A percentile compares a stretch with the other conserved stretches of the same genome.
Evolutionary conservation across 2,888 invertebrate species (phyloP).

Genomic region (Agapetus fuscipes): DNA sequence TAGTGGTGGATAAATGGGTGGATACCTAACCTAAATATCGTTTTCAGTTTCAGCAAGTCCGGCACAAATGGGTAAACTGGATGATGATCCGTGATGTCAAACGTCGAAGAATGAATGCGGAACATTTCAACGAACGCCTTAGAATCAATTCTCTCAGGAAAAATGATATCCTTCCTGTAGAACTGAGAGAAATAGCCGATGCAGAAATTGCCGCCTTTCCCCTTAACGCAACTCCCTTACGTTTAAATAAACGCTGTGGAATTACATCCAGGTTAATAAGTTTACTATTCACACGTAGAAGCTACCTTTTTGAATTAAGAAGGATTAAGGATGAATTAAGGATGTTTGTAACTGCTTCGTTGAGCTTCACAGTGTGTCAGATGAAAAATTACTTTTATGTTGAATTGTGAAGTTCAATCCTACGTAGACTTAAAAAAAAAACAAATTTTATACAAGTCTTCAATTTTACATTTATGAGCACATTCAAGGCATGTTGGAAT

Average conservation of each 20-base stretch:
- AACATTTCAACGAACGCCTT: constrained; percentile 66
- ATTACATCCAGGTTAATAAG: constrained; percentile 80
- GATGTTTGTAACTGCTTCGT: too few relatives aligned
- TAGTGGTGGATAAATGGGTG: too few relatives aligned
- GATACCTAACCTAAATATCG: not conserved
- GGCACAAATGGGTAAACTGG: constrained; percentile 72
- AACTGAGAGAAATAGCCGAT: constrained; percentile 68
- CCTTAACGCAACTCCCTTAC: constrained; percentile 55
- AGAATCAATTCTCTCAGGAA: constrained; percentile 75
- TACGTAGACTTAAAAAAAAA: too few relatives aligned
- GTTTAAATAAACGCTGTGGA: constrained; percentile 69
- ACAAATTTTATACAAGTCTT: too few relatives aligned
- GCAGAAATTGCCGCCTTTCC: constrained; percentile 70
- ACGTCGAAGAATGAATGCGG: constrained; percentile 61
- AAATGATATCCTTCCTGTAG: constrained; percentile 76
- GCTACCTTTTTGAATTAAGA: too few relatives aligned
- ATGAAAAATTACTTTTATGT: not conserved
- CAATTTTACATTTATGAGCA: too few relatives aligned
- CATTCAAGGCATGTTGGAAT: too few relatives aligned
- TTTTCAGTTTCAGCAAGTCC: constrained; percentile 58
- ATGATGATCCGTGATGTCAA: constrained; percentile 82
- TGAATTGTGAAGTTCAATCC: not conserved
- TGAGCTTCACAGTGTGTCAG: too few relatives aligned
- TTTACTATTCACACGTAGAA: too few relatives aligned
- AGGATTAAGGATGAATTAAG: too few relatives aligned